Percentiles rank a stretch among this genome's conserved stretches.
Conservation (phyloP, 2,797 vertebrate species). For the Channallabes apus region DNA sequence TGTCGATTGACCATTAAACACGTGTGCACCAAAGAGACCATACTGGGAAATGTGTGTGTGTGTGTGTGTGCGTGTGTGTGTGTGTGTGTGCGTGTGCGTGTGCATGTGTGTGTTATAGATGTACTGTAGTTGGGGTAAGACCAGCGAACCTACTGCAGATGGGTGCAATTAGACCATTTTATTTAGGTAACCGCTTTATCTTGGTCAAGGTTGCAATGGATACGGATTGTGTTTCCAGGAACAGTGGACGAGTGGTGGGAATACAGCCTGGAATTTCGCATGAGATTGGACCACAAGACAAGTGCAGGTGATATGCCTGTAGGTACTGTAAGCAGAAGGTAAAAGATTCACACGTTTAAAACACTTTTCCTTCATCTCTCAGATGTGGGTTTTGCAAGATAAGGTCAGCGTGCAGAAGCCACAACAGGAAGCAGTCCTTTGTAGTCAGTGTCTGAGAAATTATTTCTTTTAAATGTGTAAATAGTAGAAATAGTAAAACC, state of each 20-base stretch:
- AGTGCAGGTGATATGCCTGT: constrained; percentile 41
- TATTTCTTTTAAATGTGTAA: too few relatives aligned
- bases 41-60: too few relatives aligned
- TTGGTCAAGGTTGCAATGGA: neutral
- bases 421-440: constrained; percentile 15
- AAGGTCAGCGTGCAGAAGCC: constrained; percentile 17
- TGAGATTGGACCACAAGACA: neutral
- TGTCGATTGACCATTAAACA: neutral
- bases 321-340: constrained; percentile 18
- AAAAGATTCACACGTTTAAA: constrained; percentile 24
- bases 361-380: constrained; percentile 39
- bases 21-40: too few relatives aligned
- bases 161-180: neutral
- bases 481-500: too few relatives aligned
- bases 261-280: neutral
- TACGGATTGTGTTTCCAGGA: neutral
- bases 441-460: constrained; percentile 4
- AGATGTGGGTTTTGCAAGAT: constrained; percentile 19
- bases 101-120: neutral
- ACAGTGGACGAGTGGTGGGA: neutral
- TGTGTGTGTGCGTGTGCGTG: too few relatives aligned
- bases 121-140: neutral
- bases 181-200: neutral
- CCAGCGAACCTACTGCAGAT: neutral
- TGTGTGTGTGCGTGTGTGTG: too few relatives aligned